Conservation (phyloP, 2,113 vertebrate species). For the Trogon melanurus region DNA sequence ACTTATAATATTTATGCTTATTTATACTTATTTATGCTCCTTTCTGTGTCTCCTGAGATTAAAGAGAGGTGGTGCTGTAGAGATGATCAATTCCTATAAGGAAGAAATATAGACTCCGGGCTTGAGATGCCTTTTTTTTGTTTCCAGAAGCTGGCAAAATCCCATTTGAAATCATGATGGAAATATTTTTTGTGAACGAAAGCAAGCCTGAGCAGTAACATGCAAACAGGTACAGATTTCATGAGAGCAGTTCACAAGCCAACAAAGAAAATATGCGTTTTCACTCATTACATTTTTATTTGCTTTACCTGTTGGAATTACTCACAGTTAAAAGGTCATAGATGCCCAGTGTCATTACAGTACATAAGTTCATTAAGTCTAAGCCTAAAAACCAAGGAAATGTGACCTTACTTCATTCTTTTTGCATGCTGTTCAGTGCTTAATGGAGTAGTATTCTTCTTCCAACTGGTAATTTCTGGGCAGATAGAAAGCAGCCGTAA, state of each 20-base stretch:
- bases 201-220: neutral
- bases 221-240: neutral
- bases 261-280: neutral
- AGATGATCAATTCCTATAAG: neutral
- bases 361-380: neutral
- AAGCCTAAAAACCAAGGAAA: neutral
- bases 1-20: too few species aligned
- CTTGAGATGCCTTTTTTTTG: neutral
- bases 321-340: neutral
- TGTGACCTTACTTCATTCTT: fast-evolving
- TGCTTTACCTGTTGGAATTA: neutral
- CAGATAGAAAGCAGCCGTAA: neutral
- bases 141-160: neutral
- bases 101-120: neutral
- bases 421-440: neutral
- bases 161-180: neutral
- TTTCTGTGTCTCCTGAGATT: neutral
- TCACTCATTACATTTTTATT: neutral
- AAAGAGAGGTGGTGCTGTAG: neutral
- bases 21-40: neutral
- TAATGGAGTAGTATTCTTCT: neutral
- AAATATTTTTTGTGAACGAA: neutral
- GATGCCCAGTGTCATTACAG: neutral
- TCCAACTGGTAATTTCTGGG: neutral
- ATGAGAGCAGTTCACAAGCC: neutral